Evolutionary conservation across 1,140 invertebrate genomes (phyloP).

Genomic region (Drosophila rhopaloa): DNA sequence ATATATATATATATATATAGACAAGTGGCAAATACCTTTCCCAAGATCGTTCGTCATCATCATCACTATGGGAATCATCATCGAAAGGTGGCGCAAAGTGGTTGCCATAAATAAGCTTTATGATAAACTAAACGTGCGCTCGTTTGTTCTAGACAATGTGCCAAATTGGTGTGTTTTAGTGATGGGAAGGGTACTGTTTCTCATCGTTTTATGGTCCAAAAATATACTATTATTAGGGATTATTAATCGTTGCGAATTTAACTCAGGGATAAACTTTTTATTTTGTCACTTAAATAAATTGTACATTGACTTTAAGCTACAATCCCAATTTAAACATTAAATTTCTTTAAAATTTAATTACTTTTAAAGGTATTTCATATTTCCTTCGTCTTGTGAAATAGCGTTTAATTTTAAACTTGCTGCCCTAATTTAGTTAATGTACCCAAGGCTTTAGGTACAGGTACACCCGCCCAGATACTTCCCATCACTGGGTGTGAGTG

Average conservation of each 20-base stretch:
- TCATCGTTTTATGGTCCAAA: too few species aligned
- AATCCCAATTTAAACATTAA: too few species aligned
- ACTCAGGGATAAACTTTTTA: too few species aligned
- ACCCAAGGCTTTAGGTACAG: not conserved
- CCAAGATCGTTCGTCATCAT: conserved; percentile 34
- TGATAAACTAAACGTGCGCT: conserved; percentile 70
- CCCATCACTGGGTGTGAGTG: conserved; percentile 4
- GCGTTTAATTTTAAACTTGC: too few species aligned
- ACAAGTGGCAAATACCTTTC: not conserved
- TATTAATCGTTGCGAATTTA: too few species aligned
- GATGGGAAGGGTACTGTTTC: not conserved
- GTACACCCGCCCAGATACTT: not conserved
- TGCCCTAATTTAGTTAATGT: too few species aligned
- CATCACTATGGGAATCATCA: conserved; percentile 20
- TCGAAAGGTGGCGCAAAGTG: conserved; percentile 50
- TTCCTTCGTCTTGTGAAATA: too few species aligned
- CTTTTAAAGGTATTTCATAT: not conserved
- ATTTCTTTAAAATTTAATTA: too few species aligned
- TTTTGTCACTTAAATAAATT: too few species aligned
- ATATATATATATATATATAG: too few species aligned
- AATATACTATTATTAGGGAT: too few species aligned
- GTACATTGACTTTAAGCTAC: too few species aligned
- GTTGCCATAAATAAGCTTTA: conserved; percentile 61
- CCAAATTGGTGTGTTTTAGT: not conserved
- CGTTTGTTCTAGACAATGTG: conserved; percentile 43